Evolutionary conservation across 2,113 vertebrate species (phyloP).

Genomic region (Cynopterus brachyotis): DNA sequence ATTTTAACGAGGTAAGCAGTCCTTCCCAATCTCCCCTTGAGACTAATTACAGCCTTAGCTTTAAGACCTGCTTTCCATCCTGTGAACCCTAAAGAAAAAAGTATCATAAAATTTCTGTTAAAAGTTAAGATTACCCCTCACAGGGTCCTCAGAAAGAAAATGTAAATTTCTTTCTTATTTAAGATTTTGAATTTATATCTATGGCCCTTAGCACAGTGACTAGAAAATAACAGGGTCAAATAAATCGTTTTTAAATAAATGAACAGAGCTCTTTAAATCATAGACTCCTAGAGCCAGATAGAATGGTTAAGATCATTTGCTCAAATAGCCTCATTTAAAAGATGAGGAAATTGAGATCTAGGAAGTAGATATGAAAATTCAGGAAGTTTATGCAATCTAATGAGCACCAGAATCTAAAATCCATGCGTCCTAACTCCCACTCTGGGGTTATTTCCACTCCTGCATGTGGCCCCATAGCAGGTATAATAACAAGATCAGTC

Average conservation of each 20-base stretch:
- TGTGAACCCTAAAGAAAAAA: not conserved
- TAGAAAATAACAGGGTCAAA: not conserved
- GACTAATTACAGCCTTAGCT: not conserved
- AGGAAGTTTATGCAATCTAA: not conserved
- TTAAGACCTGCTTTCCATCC: not conserved
- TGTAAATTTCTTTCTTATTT: not conserved
- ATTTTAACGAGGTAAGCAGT: conserved; percentile 50
- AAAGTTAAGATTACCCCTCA: not conserved
- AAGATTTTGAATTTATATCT: not conserved
- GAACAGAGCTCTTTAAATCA: not conserved
- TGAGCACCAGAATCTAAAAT: not conserved
- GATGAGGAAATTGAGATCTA: not conserved
- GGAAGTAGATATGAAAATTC: not conserved
- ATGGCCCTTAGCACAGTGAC: not conserved
- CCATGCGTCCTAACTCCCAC: not conserved
- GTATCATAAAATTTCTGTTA: not conserved
- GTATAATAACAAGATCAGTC: not conserved
- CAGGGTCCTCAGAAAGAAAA: not conserved
- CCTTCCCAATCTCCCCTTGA: not conserved
- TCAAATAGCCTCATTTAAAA: not conserved
- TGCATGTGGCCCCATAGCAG: not conserved
- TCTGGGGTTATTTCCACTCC: not conserved
- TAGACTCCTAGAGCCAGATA: not conserved
- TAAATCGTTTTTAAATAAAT: not conserved
- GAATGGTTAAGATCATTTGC: not conserved